Evolutionary conservation across 2,113 vertebrate species (phyloP), one percentile per base, ranked within the genome.

Genomic region (Cranoglanis bouderius): DNA sequence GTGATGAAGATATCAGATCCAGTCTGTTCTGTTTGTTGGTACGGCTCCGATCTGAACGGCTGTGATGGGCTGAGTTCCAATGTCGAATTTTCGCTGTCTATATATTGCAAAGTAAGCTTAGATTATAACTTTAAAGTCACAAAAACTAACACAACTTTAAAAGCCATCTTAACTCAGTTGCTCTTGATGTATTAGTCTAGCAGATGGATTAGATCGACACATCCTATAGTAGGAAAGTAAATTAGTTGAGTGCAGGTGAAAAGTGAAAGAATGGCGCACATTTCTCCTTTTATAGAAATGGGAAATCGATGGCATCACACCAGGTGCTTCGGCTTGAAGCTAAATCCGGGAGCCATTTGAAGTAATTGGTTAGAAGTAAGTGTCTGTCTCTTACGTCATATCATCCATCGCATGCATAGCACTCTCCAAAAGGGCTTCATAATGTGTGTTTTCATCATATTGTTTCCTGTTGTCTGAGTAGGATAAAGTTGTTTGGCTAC

Each of bases 221-320:
- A 38, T 70, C 38, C 72, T 43, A 40, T 75, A 84, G 38, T 29
- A 61, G 65, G 53, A 49, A 46, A 88, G 87, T 32, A 88, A 59
- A 74, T 74, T 32, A 8, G 70, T 65, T 63, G 9, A 38, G 77
- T 63, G 51, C 18, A 59, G 81, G 16, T 83, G 65, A 40, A 29
- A 55, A 46, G 67, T 74, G 35, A 77, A 70, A 81, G 57, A 88
- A 55, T 7, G 72, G 35, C 19, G 77, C 63, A 86, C 91, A 89
- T 93, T 93, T 95, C 93, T 94, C 91, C 84, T 85, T 92, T 95
- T 95, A 94, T 93, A 92, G 86, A 90, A 90, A 92, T 80, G 38
- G 67, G 88, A 93, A 93, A 95, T 94, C 93, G 90, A 94, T 94
- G 92, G 86, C 87, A 89, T 90, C 91, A 93, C 92, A 92, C 89